A percentile compares a stretch with the other conserved stretches of the same genome.
phyloP scores from a whole-genome alignment of 2,797 vertebrate genomes.

The Poeciliopsis presidionis region DNA sequence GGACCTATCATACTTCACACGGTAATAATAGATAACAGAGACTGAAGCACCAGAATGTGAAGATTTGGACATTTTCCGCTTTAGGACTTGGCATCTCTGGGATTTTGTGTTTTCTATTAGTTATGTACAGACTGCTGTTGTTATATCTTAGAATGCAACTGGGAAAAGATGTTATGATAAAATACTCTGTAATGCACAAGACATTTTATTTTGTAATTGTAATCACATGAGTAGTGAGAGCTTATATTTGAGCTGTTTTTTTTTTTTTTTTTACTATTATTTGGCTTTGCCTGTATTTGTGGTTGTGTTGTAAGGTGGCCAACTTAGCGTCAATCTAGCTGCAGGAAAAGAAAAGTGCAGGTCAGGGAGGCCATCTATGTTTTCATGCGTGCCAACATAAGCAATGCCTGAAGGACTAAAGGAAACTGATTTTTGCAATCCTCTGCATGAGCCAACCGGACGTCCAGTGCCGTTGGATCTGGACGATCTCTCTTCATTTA shows the following conservation, averaged over 20 bases:
- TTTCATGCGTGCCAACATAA: slow-evolving; percentile 67
- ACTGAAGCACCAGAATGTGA: slow-evolving; percentile 51
- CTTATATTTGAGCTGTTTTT: slow-evolving; percentile 72
- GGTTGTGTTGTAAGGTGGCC: slow-evolving; percentile 73
- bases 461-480: slow-evolving; percentile 51
- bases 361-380: slow-evolving; percentile 57
- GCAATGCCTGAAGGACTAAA: slow-evolving; percentile 63
- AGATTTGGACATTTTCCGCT: slow-evolving; percentile 62
- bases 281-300: slow-evolving; percentile 75
- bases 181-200: slow-evolving; percentile 81
- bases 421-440: slow-evolving; percentile 65
- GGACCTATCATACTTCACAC: slow-evolving; percentile 57
- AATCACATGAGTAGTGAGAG: slow-evolving; percentile 72
- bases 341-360: slow-evolving; percentile 44
- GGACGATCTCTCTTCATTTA: slow-evolving; percentile 65
- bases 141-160: slow-evolving; percentile 76
- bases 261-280: slow-evolving; percentile 24
- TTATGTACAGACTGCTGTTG: slow-evolving; percentile 80
- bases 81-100: slow-evolving; percentile 77
- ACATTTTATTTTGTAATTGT: slow-evolving; percentile 79
- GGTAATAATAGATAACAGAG: slow-evolving; percentile 78
- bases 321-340: slow-evolving; percentile 63
- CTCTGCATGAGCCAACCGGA: slow-evolving; percentile 71
- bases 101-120: slow-evolving; percentile 76
- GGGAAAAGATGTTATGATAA: slow-evolving; percentile 73